These are phyloP conservation scores for Argentina silus DNA, from an alignment of 2,797 vertebrate species.

Conservation along the genomic window DNA sequence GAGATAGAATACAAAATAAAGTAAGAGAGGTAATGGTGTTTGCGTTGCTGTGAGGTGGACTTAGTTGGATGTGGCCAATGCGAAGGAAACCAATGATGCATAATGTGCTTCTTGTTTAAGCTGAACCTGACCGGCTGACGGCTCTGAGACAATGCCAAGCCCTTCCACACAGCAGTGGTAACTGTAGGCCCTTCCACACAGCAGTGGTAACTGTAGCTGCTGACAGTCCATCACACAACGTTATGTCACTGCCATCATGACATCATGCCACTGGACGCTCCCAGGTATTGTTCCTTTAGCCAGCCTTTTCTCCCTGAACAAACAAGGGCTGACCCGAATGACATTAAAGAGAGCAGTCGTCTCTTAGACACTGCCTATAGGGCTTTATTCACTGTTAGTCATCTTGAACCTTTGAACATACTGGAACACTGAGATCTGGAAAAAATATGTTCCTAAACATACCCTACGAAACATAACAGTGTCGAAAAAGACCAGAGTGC, in stretches of 20 bases:
- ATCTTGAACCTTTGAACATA: not conserved
- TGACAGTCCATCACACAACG: conserved; percentile 3
- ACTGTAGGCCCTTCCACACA: not conserved
- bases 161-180: not conserved
- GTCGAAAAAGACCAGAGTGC: not conserved
- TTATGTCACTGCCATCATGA: conserved; percentile 1
- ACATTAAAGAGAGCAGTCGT: not conserved
- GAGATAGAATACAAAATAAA: not conserved
- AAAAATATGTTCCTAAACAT: conserved; percentile 21
- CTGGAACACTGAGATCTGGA: not conserved
- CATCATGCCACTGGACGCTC: conserved; percentile 5
- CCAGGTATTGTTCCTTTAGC: conserved; percentile 1
- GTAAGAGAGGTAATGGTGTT: not conserved
- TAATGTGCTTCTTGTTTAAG: not conserved
- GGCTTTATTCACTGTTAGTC: not conserved
- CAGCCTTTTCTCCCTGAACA: not conserved
- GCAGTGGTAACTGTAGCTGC: not conserved
- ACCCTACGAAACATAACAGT: conserved; percentile 13
- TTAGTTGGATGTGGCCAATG: not conserved
- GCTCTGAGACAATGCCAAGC: not conserved
- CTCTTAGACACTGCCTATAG: not conserved
- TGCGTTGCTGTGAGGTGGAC: not conserved
- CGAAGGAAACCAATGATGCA: not conserved
- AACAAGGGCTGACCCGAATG: not conserved
- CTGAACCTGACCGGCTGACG: not conserved